Conservation (phyloP, 2,888 invertebrate species). For the Hypomecis atomaria region DNA sequence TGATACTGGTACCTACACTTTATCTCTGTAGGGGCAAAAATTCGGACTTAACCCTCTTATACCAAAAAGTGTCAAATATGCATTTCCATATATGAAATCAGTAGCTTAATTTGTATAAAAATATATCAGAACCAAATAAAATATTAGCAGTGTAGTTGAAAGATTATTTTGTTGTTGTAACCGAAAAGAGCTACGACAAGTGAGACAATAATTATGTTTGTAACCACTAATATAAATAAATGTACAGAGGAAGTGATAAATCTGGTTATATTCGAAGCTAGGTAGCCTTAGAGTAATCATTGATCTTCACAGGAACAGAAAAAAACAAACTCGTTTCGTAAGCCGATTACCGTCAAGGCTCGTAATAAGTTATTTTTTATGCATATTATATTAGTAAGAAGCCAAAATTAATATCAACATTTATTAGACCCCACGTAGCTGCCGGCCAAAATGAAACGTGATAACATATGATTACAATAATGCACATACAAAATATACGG, state of each 20-base stretch:
- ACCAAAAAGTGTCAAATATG: too few species aligned
- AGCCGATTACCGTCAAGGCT: slow-evolving; percentile 27
- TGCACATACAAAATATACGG: slow-evolving; percentile 8
- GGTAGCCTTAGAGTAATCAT: slow-evolving; percentile 3
- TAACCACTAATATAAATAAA: neutral
- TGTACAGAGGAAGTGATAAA: slow-evolving; percentile 23
- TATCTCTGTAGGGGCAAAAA: too few species aligned
- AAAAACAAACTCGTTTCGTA: slow-evolving; percentile 29
- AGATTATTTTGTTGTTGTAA: too few species aligned
- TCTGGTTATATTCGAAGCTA: slow-evolving; percentile 5
- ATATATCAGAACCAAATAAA: too few species aligned
- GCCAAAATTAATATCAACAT: slow-evolving; percentile 21
- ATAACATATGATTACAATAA: slow-evolving; percentile 2
- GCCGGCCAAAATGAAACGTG: neutral
- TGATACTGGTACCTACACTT: too few species aligned
- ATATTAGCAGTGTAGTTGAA: too few species aligned
- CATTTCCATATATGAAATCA: too few species aligned
- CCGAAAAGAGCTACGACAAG: too few species aligned
- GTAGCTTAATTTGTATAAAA: too few species aligned
- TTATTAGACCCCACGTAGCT: slow-evolving; percentile 4
- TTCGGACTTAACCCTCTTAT: too few species aligned
- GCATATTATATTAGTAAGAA: slow-evolving; percentile 8
- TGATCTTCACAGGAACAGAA: slow-evolving; percentile 29
- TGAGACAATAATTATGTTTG: neutral
- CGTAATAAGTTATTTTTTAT: slow-evolving; percentile 15